These are phyloP conservation scores for Epinephelus cyanopodus DNA, from an alignment of 2,113 vertebrate genomes.

Conservation along the genomic window DNA sequence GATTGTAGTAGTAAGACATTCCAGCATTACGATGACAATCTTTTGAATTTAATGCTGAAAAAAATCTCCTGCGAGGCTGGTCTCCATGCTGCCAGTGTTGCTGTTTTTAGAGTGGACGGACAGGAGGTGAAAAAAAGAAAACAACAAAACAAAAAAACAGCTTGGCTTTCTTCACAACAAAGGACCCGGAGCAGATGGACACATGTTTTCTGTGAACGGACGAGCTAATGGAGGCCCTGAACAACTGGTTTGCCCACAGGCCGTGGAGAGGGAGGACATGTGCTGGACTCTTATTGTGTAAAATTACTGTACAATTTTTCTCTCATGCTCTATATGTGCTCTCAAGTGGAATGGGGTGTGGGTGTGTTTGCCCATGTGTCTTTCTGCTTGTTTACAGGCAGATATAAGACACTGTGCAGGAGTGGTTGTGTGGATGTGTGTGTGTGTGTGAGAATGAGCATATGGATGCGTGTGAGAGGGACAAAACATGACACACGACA, in stretches of 20 bases:
- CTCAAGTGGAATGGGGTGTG: slow-evolving; percentile 40
- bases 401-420: slow-evolving; percentile 19
- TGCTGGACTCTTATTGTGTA: slow-evolving; percentile 59
- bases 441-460: not conserved
- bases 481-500: slow-evolving; percentile 56
- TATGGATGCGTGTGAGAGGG: slow-evolving; percentile 39
- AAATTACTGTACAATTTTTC: slow-evolving; percentile 59
- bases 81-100: slow-evolving; percentile 15
- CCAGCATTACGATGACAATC: slow-evolving; percentile 72
- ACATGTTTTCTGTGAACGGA: slow-evolving; percentile 32
- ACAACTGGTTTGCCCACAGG: slow-evolving; percentile 41
- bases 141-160: not conserved
- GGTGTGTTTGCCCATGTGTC: slow-evolving; percentile 35
- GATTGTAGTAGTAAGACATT: slow-evolving; percentile 66
- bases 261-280: slow-evolving; percentile 8
- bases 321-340: slow-evolving; percentile 66
- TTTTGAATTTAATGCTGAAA: slow-evolving; percentile 55
- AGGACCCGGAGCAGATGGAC: slow-evolving; percentile 33
- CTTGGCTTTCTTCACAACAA: slow-evolving; percentile 27
- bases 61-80: slow-evolving; percentile 15
- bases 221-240: slow-evolving; percentile 45
- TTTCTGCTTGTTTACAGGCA: slow-evolving; percentile 29
- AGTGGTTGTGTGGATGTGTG: slow-evolving; percentile 11
- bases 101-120: slow-evolving; percentile 25
- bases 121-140: not conserved